Evolutionary conservation across 1,140 invertebrate genomes (phyloP).

Genomic region (Fopius arisanus): DNA sequence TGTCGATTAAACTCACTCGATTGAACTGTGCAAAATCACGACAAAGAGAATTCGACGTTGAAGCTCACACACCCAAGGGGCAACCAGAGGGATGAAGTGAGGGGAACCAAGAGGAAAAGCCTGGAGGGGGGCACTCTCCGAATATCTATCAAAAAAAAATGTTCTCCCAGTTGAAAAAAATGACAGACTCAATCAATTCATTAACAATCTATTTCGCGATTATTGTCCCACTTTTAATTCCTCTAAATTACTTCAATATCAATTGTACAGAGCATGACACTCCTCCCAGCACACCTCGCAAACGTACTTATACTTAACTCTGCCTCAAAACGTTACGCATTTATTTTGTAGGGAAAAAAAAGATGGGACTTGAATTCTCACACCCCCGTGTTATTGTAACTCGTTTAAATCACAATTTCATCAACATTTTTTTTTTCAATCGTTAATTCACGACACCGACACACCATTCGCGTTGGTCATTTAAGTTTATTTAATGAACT

Average conservation of each 20-base stretch:
- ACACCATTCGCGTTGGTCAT: constrained; percentile 31
- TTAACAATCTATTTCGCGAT: background rate
- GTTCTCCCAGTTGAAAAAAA: background rate
- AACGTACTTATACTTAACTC: background rate
- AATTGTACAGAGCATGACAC: constrained; percentile 45
- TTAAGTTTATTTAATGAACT: constrained; percentile 34
- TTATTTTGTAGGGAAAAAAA: constrained; percentile 4
- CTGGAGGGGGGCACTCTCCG: background rate
- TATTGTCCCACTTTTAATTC: background rate
- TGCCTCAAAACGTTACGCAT: constrained; percentile 5
- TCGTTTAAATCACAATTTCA: background rate
- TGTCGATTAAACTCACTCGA: too few relatives aligned
- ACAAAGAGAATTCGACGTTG: constrained; percentile 27
- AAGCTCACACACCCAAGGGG: background rate
- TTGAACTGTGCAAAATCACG: background rate
- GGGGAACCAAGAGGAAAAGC: background rate
- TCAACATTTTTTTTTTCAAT: background rate
- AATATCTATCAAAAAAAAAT: background rate
- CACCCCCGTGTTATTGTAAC: background rate
- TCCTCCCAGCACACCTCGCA: constrained; percentile 22
- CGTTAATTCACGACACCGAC: constrained; percentile 32
- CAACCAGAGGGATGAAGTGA: constrained; percentile 15
- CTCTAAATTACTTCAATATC: constrained; percentile 17
- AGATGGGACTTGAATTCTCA: background rate
- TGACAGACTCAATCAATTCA: background rate